phyloP scores from a whole-genome alignment of 1,140 invertebrate species.

The Lepidurus arcticus region DNA sequence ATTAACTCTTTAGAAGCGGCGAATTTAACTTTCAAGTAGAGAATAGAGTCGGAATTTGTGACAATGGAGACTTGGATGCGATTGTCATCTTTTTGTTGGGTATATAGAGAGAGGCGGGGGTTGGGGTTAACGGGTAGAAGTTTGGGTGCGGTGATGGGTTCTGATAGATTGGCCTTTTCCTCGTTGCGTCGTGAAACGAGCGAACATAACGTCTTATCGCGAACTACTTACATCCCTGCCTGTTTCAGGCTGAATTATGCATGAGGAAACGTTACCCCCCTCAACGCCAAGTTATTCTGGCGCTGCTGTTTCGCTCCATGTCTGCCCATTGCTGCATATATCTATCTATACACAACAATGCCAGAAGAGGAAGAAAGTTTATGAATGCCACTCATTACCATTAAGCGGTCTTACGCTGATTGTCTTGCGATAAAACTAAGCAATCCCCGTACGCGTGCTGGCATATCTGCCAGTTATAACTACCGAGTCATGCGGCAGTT shows the following conservation, averaged over 20 bases:
- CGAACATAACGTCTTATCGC: constrained; percentile 21
- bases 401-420: constrained; percentile 14
- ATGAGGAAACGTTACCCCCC: neutral
- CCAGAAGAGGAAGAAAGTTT: neutral
- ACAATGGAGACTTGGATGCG: neutral
- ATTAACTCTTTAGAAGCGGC: neutral
- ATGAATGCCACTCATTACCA: constrained; percentile 14
- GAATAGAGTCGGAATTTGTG: neutral
- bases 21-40: neutral
- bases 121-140: neutral
- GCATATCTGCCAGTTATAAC: neutral
- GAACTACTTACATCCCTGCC: constrained; percentile 6
- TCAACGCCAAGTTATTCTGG: neutral
- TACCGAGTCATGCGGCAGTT: too few species aligned
- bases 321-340: constrained; percentile 9
- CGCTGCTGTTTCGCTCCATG: neutral
- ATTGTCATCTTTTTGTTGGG: constrained; percentile 19
- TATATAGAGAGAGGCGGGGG: neutral
- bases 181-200: constrained; percentile 17
- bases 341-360: neutral
- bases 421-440: neutral
- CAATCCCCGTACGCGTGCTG: neutral
- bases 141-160: constrained; percentile 20
- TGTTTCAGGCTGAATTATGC: constrained; percentile 15
- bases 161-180: constrained; percentile 13